phyloP scores from a whole-genome alignment of 2,888 invertebrate species.

The Eupithecia tripunctaria region DNA sequence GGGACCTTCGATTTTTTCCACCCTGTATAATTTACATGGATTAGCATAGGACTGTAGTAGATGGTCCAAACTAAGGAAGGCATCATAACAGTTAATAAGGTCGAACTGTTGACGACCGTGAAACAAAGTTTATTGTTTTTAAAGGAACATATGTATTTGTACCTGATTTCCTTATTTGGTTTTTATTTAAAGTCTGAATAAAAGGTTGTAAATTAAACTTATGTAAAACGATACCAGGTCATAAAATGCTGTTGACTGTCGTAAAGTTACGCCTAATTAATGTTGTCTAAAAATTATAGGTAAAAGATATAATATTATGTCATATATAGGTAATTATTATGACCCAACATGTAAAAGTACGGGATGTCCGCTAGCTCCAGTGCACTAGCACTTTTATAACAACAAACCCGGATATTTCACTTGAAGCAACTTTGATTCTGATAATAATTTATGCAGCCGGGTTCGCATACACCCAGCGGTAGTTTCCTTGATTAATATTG shows the following conservation, averaged over 20 bases:
- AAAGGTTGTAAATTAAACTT: not conserved
- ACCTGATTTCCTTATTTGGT: not conserved
- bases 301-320: no score
- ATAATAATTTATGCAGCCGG: conserved; percentile 25
- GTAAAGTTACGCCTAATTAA: not conserved
- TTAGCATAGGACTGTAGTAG: no score
- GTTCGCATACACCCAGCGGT: not conserved
- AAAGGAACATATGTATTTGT: not conserved
- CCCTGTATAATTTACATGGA: no score
- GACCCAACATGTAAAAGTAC: not conserved
- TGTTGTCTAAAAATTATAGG: no score
- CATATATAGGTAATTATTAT: no score
- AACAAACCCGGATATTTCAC: not conserved
- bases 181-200: not conserved
- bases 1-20: no score
- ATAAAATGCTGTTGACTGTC: not conserved
- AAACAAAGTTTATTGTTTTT: not conserved
- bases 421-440: conserved; percentile 16
- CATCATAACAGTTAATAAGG: no score
- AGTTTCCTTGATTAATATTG: conserved; percentile 5
- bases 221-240: not conserved
- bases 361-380: not conserved
- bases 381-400: not conserved
- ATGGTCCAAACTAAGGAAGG: no score
- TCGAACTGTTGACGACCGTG: not conserved